Evolutionary conservation across 2,888 invertebrate genomes (phyloP), one percentile per base, ranked within the genome.

Genomic region (Piscicola geometra): DNA sequence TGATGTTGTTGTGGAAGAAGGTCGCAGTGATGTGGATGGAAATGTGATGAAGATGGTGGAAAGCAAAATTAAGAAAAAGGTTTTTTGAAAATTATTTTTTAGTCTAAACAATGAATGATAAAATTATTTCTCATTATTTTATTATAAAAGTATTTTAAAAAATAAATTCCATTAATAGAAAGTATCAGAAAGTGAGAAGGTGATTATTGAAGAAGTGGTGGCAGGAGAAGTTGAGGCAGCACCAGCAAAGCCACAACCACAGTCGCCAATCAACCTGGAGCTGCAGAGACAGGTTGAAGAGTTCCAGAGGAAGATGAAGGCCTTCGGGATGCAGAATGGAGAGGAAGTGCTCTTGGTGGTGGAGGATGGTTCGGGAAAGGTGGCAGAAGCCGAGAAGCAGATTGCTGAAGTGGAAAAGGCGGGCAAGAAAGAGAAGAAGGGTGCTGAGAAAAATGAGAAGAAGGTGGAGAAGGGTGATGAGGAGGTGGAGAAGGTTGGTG

Each of bases 241-340:
- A 79, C 76, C 78, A 78, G 79, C 78, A n/a, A 70, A 60, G 35
- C 1, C 15, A 15, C 52, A 52, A 1, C 1, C 56, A 1, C 25
- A 1, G 25, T 56, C 56, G 25, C 25, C 56, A n/a, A n/a, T 41
- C 5, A 41, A 15, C 41, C 5, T 41, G 41, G 41, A 41, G 41
- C 15, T 41, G 41, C 41, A 41, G 15, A 41, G 41, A 41, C 41
- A 41, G 15, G 41, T 41, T 5, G 9, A 41, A 41, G 9, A 41
- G 41, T 41, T 41, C 41, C 41, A 41, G 41, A 9, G 5, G 41
- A 41, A 41, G 15, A 41, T 41, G 41, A 41, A 41, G 15, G 41
- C 41, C 15, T 41, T 41, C 15, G 41, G 15, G 15, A 5, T 41
- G 41, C 9, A 41, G 41, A 41, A 41, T 5, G 15, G 15, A 15